A percentile compares a stretch with the other conserved stretches of the same genome.
Conservation (phyloP, 2,797 vertebrate species). For the Brotula barbata region DNA sequence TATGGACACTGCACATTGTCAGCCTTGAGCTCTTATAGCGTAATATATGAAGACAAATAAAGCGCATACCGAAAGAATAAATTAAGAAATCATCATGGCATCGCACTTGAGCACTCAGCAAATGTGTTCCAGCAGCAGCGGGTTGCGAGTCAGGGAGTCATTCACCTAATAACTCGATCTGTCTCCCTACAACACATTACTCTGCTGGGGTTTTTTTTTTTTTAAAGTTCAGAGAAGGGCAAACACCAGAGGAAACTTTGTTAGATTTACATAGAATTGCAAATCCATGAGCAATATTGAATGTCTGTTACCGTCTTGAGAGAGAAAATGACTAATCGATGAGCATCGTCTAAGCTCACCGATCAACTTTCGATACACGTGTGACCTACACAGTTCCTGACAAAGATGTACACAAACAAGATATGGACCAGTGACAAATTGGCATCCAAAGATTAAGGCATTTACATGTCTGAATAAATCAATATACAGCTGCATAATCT, state of each 20-base stretch:
- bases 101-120: background rate
- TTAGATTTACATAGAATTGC: constrained; percentile 32
- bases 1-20: background rate
- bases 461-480: too few relatives aligned
- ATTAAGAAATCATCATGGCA: background rate
- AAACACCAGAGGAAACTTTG: constrained; percentile 3
- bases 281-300: constrained; percentile 43
- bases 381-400: too few relatives aligned
- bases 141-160: background rate
- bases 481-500: too few relatives aligned
- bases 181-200: constrained; percentile 20
- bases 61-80: background rate
- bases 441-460: too few relatives aligned
- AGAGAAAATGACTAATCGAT: constrained; percentile 42
- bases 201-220: too few relatives aligned
- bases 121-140: background rate
- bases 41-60: constrained; percentile 6
- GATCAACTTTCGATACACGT: background rate
- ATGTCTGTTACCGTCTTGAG: constrained; percentile 41
- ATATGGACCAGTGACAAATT: too few relatives aligned
- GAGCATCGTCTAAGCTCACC: constrained; percentile 1
- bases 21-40: background rate
- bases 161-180: background rate
- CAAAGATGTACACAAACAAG: too few relatives aligned
- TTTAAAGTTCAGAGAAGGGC: constrained; percentile 3